Evolutionary conservation across 2,797 vertebrate genomes (phyloP).

Genomic region (Thalassophryne amazonica): DNA sequence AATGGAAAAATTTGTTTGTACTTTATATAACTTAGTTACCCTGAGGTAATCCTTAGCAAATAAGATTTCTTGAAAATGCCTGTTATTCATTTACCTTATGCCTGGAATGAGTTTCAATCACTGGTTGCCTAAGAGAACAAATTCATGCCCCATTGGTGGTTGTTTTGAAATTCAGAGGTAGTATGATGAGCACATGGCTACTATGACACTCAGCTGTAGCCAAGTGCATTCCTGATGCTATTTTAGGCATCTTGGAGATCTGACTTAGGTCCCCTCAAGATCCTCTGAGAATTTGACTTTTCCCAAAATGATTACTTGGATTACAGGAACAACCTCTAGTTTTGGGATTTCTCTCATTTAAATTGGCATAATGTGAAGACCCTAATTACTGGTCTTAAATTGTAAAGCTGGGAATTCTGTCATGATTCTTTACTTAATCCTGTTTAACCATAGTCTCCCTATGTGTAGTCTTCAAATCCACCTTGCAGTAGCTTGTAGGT

Average conservation of each 20-base stretch:
- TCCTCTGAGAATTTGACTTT: constrained; percentile 39
- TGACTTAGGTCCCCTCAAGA: constrained; percentile 32
- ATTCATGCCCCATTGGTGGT: constrained; percentile 21
- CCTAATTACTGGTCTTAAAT: too few species aligned
- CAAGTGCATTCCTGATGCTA: constrained; percentile 66
- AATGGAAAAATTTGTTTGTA: constrained; percentile 15
- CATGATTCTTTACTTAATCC: too few species aligned
- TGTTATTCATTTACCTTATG: constrained; percentile 5
- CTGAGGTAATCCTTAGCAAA: constrained; percentile 28
- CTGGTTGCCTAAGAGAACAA: background rate
- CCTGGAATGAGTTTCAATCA: background rate
- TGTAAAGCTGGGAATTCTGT: too few species aligned
- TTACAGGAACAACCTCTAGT: constrained; percentile 8
- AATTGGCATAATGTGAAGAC: too few species aligned
- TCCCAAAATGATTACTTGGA: constrained; percentile 47
- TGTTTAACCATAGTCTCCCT: too few species aligned
- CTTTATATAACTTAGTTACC: constrained; percentile 26
- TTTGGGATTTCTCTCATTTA: constrained; percentile 47
- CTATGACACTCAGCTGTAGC: constrained; percentile 50
- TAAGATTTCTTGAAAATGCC: constrained; percentile 12
- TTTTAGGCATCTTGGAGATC: constrained; percentile 65
- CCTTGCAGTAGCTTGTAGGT: too few species aligned
- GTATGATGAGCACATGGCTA: constrained; percentile 71
- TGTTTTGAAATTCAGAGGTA: constrained; percentile 64
- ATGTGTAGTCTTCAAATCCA: too few species aligned